Percentiles rank a stretch among this genome's conserved stretches.
phyloP scores from a whole-genome alignment of 2,113 vertebrate species.

The Ophthalmolycus amberensis region DNA sequence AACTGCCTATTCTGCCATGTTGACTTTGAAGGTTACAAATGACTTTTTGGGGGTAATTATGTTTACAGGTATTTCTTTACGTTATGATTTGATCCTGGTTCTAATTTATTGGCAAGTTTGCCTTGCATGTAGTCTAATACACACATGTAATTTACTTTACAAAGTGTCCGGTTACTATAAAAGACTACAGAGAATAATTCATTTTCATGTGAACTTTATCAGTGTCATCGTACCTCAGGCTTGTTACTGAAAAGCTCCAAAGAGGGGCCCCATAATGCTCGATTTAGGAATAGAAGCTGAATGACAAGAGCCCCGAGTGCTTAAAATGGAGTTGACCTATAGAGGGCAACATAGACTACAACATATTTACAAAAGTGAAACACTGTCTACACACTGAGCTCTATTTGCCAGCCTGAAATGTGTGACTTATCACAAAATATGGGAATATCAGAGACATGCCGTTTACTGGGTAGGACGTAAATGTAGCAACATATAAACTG shows the following conservation, averaged over 20 bases:
- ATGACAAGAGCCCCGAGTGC: background rate
- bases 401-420: background rate
- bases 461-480: background rate
- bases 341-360: constrained; percentile 69
- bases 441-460: background rate
- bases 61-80: background rate
- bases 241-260: background rate
- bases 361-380: background rate
- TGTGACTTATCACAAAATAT: background rate
- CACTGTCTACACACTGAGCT: background rate
- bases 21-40: background rate
- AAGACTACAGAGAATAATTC: background rate
- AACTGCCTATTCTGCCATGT: constrained; percentile 7
- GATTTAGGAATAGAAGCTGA: background rate
- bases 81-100: background rate
- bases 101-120: background rate
- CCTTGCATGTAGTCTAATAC: background rate
- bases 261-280: background rate
- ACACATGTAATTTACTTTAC: background rate
- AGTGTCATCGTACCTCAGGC: background rate
- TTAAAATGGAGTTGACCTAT: constrained; percentile 13
- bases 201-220: background rate
- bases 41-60: background rate
- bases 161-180: background rate
- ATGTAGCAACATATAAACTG: background rate